Evolutionary conservation across 2,113 vertebrate genomes (phyloP).

Genomic region (Centropristis striata): DNA sequence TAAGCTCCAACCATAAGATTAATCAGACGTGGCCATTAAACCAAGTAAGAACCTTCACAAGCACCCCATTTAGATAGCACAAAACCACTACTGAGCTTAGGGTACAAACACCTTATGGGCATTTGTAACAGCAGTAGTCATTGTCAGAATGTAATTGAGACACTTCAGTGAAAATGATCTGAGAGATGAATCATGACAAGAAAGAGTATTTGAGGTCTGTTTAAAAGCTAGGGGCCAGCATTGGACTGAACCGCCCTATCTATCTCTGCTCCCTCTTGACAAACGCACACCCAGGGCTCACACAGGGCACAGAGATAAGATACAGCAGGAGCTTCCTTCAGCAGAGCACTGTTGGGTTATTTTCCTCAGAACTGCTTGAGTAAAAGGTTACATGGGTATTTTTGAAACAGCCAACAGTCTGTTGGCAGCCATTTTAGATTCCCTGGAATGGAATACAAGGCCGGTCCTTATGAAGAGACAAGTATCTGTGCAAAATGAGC

Average conservation of each 20-base stretch:
- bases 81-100: slow-evolving; percentile 35
- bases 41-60: slow-evolving; percentile 40
- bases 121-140: slow-evolving; percentile 46
- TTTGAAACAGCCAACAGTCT: slow-evolving; percentile 10
- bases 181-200: slow-evolving; percentile 59
- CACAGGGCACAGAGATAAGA: slow-evolving; percentile 72
- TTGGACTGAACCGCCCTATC: slow-evolving; percentile 69
- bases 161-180: slow-evolving; percentile 64
- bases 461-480: slow-evolving; percentile 21
- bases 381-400: slow-evolving; percentile 60
- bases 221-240: slow-evolving; percentile 64
- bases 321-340: slow-evolving; percentile 74
- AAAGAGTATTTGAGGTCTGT: slow-evolving; percentile 56
- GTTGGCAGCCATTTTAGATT: slow-evolving; percentile 62
- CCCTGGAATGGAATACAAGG: slow-evolving; percentile 7
- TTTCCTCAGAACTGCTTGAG: slow-evolving; percentile 79
- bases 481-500: not conserved
- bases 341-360: slow-evolving; percentile 74
- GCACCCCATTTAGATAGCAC: slow-evolving; percentile 59
- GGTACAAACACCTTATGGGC: slow-evolving; percentile 47
- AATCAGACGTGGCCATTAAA: slow-evolving; percentile 26
- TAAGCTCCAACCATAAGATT: slow-evolving; percentile 9
- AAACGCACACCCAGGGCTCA: slow-evolving; percentile 62
- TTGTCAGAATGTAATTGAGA: slow-evolving; percentile 55
- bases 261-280: slow-evolving; percentile 71